phyloP scores from a whole-genome alignment of 2,113 vertebrate species.

The Nymphicus hollandicus region DNA sequence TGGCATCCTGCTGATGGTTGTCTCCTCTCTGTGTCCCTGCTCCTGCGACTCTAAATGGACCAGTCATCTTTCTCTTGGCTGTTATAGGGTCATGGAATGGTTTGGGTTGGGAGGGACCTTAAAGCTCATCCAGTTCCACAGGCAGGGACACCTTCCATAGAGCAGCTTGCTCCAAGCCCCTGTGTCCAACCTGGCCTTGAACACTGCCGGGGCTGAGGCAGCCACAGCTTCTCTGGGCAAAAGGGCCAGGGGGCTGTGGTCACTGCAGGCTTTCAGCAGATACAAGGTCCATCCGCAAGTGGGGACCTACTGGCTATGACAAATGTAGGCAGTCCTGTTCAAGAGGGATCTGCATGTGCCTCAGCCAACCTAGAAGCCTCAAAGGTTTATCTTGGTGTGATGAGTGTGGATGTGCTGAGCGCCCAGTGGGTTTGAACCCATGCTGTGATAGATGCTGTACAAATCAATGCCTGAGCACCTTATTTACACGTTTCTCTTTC shows the following conservation, averaged over 20 bases:
- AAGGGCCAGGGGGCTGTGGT: accelerated
- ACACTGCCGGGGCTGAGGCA: no score
- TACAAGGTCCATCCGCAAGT: accelerated
- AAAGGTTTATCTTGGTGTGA: accelerated
- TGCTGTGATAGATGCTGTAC: accelerated
- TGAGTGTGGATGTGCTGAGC: accelerated
- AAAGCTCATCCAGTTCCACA: not conserved
- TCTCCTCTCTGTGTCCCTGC: not conserved
- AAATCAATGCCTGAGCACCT: accelerated
- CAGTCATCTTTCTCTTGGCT: not conserved
- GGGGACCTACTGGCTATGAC: accelerated
- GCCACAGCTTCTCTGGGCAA: no score
- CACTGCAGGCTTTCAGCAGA: accelerated
- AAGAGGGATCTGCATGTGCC: accelerated
- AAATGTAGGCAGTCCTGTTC: accelerated
- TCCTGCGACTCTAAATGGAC: accelerated
- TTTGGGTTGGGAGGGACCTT: not conserved
- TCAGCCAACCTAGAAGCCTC: not conserved
- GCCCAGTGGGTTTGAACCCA: not conserved
- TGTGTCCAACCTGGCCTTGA: no score
- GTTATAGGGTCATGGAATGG: not conserved
- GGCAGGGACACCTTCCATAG: not conserved
- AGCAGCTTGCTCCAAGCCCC: not conserved
- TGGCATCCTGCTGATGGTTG: not conserved
- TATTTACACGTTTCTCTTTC: not conserved